A percentile compares a stretch with the other conserved stretches of the same genome.
Conservation (phyloP, 2,113 vertebrate species). For the Stigmatopora argus region DNA sequence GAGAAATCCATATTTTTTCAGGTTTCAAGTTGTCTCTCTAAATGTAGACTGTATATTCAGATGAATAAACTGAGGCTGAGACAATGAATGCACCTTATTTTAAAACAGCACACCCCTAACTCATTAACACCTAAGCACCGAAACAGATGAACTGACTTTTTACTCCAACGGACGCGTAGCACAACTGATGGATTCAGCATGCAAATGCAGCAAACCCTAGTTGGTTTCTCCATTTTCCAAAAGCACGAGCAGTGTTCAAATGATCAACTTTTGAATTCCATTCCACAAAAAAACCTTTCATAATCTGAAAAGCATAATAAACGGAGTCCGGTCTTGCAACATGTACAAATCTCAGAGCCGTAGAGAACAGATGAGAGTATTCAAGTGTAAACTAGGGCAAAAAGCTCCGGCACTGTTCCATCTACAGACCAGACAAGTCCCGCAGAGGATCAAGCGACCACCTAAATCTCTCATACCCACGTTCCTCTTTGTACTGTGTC, state of each 20-base stretch:
- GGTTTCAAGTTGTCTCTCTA: slow-evolving; percentile 2
- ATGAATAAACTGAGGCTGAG: slow-evolving; percentile 16
- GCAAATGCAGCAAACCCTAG: background rate
- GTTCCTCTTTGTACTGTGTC: background rate
- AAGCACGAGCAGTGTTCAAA: slow-evolving; percentile 10
- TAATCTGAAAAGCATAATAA: background rate
- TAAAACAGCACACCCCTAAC: slow-evolving; percentile 11
- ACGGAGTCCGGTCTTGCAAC: background rate
- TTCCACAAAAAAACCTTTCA: background rate
- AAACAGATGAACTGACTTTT: slow-evolving; percentile 12
- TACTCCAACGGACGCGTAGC: slow-evolving; percentile 14
- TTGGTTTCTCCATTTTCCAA: slow-evolving; percentile 4
- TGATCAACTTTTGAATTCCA: background rate
- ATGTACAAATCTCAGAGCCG: slow-evolving; percentile 54
- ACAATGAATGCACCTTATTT: slow-evolving; percentile 34
- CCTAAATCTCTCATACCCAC: slow-evolving; percentile 17
- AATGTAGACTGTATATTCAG: slow-evolving; percentile 19
- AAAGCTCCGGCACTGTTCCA: slow-evolving; percentile 54
- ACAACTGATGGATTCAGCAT: background rate
- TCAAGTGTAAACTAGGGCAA: slow-evolving; percentile 70
- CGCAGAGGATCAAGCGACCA: slow-evolving; percentile 28
- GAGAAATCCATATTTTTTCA: slow-evolving; percentile 15
- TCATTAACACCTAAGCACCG: slow-evolving; percentile 19
- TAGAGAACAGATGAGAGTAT: slow-evolving; percentile 51
- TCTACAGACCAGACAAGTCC: slow-evolving; percentile 45